These are phyloP conservation scores for Cheilosia vulpina DNA, from an alignment of 2,888 invertebrate genomes.

Conservation along the genomic window DNA sequence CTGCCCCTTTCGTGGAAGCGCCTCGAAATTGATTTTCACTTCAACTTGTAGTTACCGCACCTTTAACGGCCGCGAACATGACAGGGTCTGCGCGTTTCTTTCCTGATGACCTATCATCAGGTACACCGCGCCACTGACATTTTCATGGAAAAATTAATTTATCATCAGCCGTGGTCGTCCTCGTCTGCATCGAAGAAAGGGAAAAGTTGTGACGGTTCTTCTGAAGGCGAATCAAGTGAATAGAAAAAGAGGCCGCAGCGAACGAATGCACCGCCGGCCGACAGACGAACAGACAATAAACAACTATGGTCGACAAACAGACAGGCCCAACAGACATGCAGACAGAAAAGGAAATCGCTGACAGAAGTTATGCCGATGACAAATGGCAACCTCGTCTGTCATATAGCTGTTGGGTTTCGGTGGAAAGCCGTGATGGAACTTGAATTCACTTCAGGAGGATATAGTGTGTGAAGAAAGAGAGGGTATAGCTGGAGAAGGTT, in stretches of 20 bases:
- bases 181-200: conserved; percentile 7
- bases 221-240: conserved; percentile 40
- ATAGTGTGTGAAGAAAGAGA: conserved; percentile 22
- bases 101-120: conserved; percentile 49
- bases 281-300: conserved; percentile 33
- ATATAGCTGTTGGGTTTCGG: conserved; percentile 46
- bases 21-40: conserved; percentile 56
- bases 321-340: conserved; percentile 53
- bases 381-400: conserved; percentile 62
- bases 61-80: neutral
- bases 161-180: conserved; percentile 3
- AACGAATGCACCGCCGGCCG: conserved; percentile 22
- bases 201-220: conserved; percentile 48
- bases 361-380: conserved; percentile 64
- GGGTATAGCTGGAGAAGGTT: neutral
- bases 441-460: neutral
- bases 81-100: conserved; percentile 7
- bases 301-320: conserved; percentile 52
- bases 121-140: conserved; percentile 50
- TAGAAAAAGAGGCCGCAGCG: conserved; percentile 36
- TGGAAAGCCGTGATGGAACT: conserved; percentile 49
- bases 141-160: conserved; percentile 66
- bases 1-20: conserved; percentile 53
- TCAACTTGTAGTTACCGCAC: neutral
- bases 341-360: conserved; percentile 59